Evolutionary conservation across 2,888 invertebrate genomes (phyloP), one percentile per base, ranked within the genome.

Genomic region (Eugnorisma glareosa): DNA sequence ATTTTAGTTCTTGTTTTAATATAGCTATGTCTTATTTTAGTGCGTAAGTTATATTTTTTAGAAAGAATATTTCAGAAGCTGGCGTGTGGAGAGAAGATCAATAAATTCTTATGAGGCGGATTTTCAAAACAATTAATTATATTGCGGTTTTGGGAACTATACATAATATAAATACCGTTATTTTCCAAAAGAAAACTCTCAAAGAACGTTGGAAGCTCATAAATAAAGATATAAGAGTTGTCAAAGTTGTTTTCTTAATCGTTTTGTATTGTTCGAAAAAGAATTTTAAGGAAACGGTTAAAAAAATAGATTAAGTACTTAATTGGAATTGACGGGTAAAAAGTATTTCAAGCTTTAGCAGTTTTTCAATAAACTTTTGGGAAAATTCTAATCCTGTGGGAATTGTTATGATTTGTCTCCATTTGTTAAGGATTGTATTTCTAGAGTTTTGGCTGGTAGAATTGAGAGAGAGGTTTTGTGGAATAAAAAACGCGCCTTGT

Each of bases 151-250:
- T 45, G 13, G 31, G 35, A 79, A 15, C 67, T 54, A 31, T 31
- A 57, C 59, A 31, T 31, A 57, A 74, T n/a, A n/a, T n/a, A 63
- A 64, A 59, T 28, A 64, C 24, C 40, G 1, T 67, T 67, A 51
- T 51, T 67, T 70, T 63, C 21, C 21, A 45, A 57, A 57, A 35
- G 10, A 63, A 21, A 72, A 66, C 21, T 72, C 66, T 45, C 8
- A 15, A n/a, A 43, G 31, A 54, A 70, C 18, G 24, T 10, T 54
- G 43, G n/a, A 11, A 57, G 37, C 71, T 84, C 66, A 69, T 75
- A 74, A 75, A 84, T 75, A 75, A 70, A 63, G 10, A 84, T 72
- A n/a, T n/a, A n/a, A 11, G 51, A 73, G 48, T 59, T 84, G n/a
- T 61, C n/a, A 43, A 73, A 70, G n/a, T 40, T 67, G 21, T 57